Evolutionary conservation across 2,113 vertebrate species (phyloP).

Genomic region (Periophthalmus modestus): DNA sequence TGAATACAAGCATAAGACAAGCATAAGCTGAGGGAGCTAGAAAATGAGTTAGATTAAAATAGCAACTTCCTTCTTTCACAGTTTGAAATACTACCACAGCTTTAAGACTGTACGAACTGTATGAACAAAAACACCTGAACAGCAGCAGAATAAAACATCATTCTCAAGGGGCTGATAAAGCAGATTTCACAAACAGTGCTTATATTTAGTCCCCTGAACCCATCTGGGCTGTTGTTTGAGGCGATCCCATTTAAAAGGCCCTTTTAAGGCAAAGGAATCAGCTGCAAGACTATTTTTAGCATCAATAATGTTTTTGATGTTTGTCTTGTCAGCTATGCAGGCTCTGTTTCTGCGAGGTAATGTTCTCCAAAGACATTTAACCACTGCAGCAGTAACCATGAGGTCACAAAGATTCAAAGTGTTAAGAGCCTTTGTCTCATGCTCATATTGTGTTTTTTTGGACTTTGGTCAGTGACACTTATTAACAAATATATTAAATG

Average conservation of each 20-base stretch:
- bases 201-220: not conserved
- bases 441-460: too few species aligned
- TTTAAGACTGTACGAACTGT: not conserved
- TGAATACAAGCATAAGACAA: too few species aligned
- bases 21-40: too few species aligned
- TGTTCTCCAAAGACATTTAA: not conserved
- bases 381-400: not conserved
- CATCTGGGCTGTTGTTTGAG: conserved; percentile 37
- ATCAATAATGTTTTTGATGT: conserved; percentile 23
- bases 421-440: too few species aligned
- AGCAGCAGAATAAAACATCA: not conserved
- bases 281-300: conserved; percentile 49
- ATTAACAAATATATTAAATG: too few species aligned
- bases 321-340: conserved; percentile 15
- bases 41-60: too few species aligned
- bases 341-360: conserved; percentile 3
- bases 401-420: not conserved
- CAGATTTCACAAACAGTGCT: conserved; percentile 34
- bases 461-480: too few species aligned
- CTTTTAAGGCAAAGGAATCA: conserved; percentile 57
- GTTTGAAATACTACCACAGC: too few species aligned
- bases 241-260: conserved; percentile 22
- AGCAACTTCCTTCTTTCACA: too few species aligned
- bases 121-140: not conserved
- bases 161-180: not conserved